These are phyloP conservation scores for Poecilobothrus nobilitatus DNA, from an alignment of 2,888 invertebrate genomes.

Conservation along the genomic window DNA sequence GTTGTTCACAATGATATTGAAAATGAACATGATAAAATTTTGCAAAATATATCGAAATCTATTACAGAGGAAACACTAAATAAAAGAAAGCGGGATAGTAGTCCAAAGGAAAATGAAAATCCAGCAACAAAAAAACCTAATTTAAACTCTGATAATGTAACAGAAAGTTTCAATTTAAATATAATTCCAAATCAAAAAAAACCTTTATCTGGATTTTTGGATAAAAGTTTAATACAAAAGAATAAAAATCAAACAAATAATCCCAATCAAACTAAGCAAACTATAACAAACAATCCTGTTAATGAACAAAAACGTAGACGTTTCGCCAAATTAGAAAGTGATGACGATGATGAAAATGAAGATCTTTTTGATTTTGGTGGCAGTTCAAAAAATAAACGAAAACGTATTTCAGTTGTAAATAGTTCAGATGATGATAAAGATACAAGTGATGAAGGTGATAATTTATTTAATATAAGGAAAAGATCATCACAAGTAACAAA, in stretches of 20 bases:
- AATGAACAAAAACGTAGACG: slow-evolving; percentile 29
- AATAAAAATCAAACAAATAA: background rate
- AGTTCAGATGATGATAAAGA: slow-evolving; percentile 7
- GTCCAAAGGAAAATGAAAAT: background rate
- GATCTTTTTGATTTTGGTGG: slow-evolving; percentile 35
- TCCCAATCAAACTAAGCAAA: background rate
- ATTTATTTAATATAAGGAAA: slow-evolving; percentile 18
- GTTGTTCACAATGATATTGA: background rate
- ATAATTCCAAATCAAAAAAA: background rate
- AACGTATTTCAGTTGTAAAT: background rate
- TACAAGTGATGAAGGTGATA: slow-evolving; percentile 8
- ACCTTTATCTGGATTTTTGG: background rate
- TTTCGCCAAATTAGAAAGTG: slow-evolving; percentile 31
- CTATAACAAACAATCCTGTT: slow-evolving; percentile 12
- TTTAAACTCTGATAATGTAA: background rate
- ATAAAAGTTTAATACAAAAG: background rate
- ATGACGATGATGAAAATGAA: slow-evolving; percentile 30
- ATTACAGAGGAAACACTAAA: background rate
- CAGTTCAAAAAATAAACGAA: slow-evolving; percentile 15
- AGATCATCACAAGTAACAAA: slow-evolving; percentile 17
- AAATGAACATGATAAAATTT: too few species aligned
- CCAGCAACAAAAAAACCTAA: background rate
- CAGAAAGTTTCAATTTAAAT: background rate
- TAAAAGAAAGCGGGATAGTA: background rate
- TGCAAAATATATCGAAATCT: background rate